Evolutionary conservation across 1,140 invertebrate genomes (phyloP), one percentile per base, ranked within the genome.

Genomic region (Drosophila sturtevanti): DNA sequence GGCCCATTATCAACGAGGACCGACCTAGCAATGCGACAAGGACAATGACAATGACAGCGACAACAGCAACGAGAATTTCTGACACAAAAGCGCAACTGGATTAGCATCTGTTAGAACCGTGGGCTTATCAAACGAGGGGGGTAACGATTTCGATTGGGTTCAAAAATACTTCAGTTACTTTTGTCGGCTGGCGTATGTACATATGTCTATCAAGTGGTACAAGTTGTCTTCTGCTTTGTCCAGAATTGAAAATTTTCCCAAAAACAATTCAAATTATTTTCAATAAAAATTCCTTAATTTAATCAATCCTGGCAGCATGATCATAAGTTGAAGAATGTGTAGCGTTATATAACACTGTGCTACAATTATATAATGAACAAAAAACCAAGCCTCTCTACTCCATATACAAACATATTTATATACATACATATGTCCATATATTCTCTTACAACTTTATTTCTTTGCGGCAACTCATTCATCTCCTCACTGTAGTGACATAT

Each of bases 31-130:
- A 77, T 77, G 74, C 75, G 73, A 77, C 72, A 75, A 76, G 56
- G 72, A 66, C 65, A 68, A 38, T 14, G 37, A 38, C 37, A 38
- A 38, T 6, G 41, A 21, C 41, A 10, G 18, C 9, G 16, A 10
- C 41, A 21, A 21, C 41, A 48, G 16, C 16, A 21, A 48, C 9
- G 16, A 48, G 18, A 48, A 9, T 9, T 48, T 41, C 59, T 70
- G 73, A 65, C 61, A 77, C 74, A 77, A 77, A 77, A 77, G 74
- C 74, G 74, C 74, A 77, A 77, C 73, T 77, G 74, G 74, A 77
- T 77, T 77, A 77, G 74, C 73, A 77, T 77, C 72, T 77, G 73
- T 66, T 59, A 69, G 65, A 5, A 11, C 9, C 41, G 21, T 48
- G 4, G 16, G 18, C 1, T 21, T 18, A 21, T 1, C 16, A 6